A percentile compares a stretch with the other conserved stretches of the same genome.
These are phyloP conservation scores for Coelopa frigida DNA, from an alignment of 1,140 invertebrate species.

Conservation along the genomic window DNA sequence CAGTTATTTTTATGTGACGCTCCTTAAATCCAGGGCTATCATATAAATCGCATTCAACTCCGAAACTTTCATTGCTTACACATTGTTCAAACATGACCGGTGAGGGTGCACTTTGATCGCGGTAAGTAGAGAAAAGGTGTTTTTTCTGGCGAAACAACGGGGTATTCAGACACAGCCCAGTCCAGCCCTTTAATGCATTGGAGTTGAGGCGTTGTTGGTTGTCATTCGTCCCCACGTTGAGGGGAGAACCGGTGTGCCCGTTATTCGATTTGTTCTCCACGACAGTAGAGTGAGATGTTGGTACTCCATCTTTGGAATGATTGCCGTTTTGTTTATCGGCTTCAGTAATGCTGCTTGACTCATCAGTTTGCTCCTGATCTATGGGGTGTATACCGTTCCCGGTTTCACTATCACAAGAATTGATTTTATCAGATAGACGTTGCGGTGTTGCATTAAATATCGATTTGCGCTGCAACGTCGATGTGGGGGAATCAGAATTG, in stretches of 20 bases:
- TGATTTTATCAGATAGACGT: background rate
- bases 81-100: slow-evolving; percentile 7
- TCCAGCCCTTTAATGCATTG: slow-evolving; percentile 7
- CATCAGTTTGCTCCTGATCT: background rate
- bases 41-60: slow-evolving; percentile 1
- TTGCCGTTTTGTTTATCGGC: slow-evolving; percentile 13
- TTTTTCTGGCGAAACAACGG: slow-evolving; percentile 11
- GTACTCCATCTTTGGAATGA: no score
- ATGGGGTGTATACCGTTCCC: no score
- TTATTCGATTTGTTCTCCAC: no score
- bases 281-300: no score
- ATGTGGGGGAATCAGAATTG: slow-evolving; percentile 7
- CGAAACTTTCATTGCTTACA: background rate
- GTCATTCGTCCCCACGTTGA: slow-evolving; percentile 11
- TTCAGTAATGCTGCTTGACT: background rate
- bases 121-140: slow-evolving; percentile 14
- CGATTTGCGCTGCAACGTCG: slow-evolving; percentile 6
- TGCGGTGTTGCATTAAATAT: slow-evolving; percentile 12
- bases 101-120: slow-evolving; percentile 11
- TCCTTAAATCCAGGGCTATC: slow-evolving; percentile 28
- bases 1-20: slow-evolving; percentile 56
- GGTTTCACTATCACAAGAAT: slow-evolving; percentile 4
- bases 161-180: slow-evolving; percentile 4
- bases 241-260: no score
- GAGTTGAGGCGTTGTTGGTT: background rate